phyloP scores from a whole-genome alignment of 2,113 vertebrate species.

The Oncorhynchus gorbuscha region DNA sequence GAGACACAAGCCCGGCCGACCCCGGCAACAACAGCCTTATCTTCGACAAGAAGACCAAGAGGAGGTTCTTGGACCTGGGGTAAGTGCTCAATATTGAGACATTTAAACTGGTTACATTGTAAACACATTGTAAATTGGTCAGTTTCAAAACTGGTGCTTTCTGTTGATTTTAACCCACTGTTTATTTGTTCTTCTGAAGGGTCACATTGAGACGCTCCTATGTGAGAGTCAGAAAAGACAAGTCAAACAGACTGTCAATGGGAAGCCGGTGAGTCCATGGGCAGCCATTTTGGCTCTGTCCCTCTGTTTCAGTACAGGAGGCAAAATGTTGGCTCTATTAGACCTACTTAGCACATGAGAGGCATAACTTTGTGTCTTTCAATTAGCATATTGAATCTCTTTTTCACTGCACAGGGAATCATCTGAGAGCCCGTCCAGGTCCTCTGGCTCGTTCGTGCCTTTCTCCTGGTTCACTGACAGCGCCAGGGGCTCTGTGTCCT shows the following conservation, averaged over 20 bases:
- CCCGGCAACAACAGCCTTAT: constrained; percentile 74
- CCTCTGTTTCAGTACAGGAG: no score
- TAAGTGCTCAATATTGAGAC: constrained; percentile 52
- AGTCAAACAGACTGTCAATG: constrained; percentile 74
- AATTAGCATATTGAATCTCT: neutral
- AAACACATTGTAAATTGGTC: neutral
- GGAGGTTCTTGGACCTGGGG: constrained; percentile 88
- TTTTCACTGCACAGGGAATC: constrained; percentile 71
- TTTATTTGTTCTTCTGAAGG: constrained; percentile 41
- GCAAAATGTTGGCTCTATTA: no score
- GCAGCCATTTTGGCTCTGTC: no score
- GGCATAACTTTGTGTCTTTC: no score
- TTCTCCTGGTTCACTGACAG: constrained; percentile 91
- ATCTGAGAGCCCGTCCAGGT: constrained; percentile 77
- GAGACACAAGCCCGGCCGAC: constrained; percentile 79
- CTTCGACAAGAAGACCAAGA: constrained; percentile 85
- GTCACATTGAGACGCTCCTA: constrained; percentile 76
- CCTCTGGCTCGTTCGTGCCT: constrained; percentile 83
- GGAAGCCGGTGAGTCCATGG: constrained; percentile 68
- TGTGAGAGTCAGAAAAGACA: constrained; percentile 69
- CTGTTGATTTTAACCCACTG: neutral
- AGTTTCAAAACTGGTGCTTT: neutral
- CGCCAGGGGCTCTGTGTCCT: constrained; percentile 72
- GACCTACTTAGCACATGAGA: no score
- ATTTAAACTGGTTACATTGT: neutral